A percentile compares a stretch with the other conserved stretches of the same genome.
Evolutionary conservation across 1,140 invertebrate species (phyloP).

Genomic region (Zaprionus camerounensis): DNA sequence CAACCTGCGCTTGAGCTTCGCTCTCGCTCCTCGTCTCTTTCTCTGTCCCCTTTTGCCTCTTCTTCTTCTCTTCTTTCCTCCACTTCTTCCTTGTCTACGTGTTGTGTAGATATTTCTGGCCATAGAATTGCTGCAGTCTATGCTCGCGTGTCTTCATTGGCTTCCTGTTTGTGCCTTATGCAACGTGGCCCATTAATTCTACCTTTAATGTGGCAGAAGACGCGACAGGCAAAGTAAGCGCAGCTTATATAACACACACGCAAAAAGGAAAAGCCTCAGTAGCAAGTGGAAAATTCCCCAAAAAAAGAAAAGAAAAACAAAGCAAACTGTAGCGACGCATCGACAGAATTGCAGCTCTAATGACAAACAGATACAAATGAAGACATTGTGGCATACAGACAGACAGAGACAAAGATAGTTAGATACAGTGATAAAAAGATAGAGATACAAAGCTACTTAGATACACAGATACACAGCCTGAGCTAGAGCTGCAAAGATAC

Average conservation of each 20-base stretch:
- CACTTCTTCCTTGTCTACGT: background rate
- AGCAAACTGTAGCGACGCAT: conserved; percentile 1
- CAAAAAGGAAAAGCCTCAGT: background rate
- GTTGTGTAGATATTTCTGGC: background rate
- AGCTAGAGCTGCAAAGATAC: background rate
- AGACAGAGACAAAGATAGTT: no score
- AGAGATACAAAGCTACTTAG: background rate
- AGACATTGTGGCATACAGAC: background rate
- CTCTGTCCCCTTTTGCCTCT: background rate
- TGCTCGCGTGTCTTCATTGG: background rate
- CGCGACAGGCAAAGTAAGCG: background rate
- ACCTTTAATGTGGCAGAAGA: background rate
- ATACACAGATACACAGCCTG: background rate
- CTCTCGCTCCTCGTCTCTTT: conserved; percentile 40
- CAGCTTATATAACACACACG: background rate
- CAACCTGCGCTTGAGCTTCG: conserved; percentile 60
- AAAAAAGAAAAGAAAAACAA: conserved; percentile 8
- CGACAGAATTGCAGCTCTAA: background rate
- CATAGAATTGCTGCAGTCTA: background rate
- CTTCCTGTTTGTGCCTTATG: conserved; percentile 1
- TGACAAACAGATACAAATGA: conserved; percentile 12
- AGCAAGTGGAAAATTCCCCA: background rate
- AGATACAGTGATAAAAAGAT: background rate
- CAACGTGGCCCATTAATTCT: background rate
- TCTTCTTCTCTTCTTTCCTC: background rate